Conservation (phyloP, 2,888 invertebrate species). For the Hirtodrosophila cameraria region DNA sequence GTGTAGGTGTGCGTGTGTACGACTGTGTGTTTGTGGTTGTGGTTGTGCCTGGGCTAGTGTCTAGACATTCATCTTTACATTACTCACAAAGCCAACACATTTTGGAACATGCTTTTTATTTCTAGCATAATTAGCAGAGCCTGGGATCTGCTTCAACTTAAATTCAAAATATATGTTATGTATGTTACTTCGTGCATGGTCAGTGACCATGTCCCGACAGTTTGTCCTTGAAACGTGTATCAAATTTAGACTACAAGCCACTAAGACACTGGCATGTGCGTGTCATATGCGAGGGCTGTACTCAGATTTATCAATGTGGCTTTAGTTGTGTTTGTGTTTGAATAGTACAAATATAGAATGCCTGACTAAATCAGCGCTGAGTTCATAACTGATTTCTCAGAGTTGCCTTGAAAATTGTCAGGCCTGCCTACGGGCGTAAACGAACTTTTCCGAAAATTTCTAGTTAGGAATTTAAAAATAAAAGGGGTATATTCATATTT, state of each 20-base stretch:
- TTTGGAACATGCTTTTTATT: slow-evolving; percentile 65
- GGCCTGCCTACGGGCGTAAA: too few species aligned
- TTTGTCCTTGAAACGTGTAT: slow-evolving; percentile 67
- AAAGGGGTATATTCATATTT: too few species aligned
- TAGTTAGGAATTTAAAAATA: too few species aligned
- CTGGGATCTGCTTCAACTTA: slow-evolving; percentile 16
- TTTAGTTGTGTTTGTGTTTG: too few species aligned
- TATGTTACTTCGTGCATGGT: slow-evolving; percentile 12
- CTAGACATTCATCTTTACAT: slow-evolving; percentile 61
- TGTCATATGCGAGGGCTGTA: slow-evolving; percentile 36
- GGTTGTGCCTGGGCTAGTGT: slow-evolving; percentile 19
- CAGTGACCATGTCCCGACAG: not conserved
- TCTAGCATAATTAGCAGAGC: slow-evolving; percentile 62
- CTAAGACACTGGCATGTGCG: not conserved
- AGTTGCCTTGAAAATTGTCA: too few species aligned
- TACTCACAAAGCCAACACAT: slow-evolving; percentile 31
- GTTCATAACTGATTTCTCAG: too few species aligned
- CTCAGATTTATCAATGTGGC: slow-evolving; percentile 1
- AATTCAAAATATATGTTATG: slow-evolving; percentile 24
- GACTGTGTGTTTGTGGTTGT: not conserved
- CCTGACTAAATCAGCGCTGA: too few species aligned
- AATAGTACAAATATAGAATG: too few species aligned
- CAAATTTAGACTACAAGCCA: slow-evolving; percentile 51
- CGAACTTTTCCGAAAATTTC: too few species aligned
- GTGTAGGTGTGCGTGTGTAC: slow-evolving; percentile 2